phyloP scores from a whole-genome alignment of 2,888 invertebrate species.

The Stenolophus ochropezus region DNA sequence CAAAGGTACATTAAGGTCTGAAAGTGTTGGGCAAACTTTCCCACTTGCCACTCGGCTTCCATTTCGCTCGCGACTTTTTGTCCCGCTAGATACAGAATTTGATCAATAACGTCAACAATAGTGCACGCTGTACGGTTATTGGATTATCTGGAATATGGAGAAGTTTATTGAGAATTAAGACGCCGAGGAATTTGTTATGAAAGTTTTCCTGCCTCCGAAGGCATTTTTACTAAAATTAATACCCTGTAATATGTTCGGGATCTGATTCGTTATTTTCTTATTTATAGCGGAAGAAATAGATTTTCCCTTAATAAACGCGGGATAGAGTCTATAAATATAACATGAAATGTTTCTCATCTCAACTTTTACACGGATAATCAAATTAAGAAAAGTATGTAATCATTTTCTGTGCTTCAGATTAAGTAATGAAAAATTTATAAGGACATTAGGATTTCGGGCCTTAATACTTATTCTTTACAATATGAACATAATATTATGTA shows the following conservation, averaged over 20 bases:
- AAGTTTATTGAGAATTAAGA: constrained; percentile 42
- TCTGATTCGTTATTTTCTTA: constrained; percentile 31
- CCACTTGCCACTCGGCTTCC: constrained; percentile 3
- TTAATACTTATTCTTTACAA: too few relatives aligned
- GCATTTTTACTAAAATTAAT: constrained; percentile 35
- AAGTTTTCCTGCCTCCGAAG: constrained; percentile 10
- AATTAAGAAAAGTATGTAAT: neutral
- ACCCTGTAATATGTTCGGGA: constrained; percentile 15
- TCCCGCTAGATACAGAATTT: constrained; percentile 37
- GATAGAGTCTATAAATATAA: neutral
- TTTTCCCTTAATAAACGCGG: neutral
- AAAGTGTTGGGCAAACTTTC: constrained; percentile 44
- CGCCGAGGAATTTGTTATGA: constrained; percentile 38
- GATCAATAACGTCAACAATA: constrained; percentile 53
- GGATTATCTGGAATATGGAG: constrained; percentile 46
- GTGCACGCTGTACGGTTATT: constrained; percentile 36
- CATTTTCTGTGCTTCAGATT: too few relatives aligned
- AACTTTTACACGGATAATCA: neutral
- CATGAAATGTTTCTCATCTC: neutral
- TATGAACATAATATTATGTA: too few relatives aligned
- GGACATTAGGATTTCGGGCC: too few relatives aligned
- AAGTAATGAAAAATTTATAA: too few relatives aligned
- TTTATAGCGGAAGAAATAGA: constrained; percentile 23
- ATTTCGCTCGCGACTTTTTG: constrained; percentile 33
- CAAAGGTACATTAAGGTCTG: constrained; percentile 52